phyloP scores from a whole-genome alignment of 35 echinoderm and acorn worm genomes.

The Apostichopus parvimensis region DNA sequence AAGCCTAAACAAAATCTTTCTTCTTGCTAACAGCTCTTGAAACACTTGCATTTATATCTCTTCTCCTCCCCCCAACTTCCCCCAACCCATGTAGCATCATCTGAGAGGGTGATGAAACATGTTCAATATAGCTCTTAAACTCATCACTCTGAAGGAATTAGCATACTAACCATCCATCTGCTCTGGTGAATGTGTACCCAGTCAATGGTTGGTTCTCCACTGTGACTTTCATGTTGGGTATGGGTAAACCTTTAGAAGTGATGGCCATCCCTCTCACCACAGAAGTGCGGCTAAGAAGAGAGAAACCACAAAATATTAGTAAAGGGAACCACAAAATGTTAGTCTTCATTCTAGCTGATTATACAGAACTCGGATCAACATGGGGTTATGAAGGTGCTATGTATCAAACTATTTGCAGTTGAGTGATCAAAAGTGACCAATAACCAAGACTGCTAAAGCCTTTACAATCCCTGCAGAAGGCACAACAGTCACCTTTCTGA shows the following conservation, averaged over 20 bases:
- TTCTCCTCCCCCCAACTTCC: not conserved
- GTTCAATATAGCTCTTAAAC: no score
- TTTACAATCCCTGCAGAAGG: no score
- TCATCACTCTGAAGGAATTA: not conserved
- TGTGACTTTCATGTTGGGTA: conserved; percentile 70
- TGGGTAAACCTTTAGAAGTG: conserved; percentile 66
- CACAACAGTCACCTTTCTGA: no score
- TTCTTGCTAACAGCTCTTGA: no score
- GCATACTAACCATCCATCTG: conserved; percentile 88
- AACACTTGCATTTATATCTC: not conserved
- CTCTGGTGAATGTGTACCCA: conserved; percentile 81
- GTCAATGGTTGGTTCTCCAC: conserved; percentile 37
- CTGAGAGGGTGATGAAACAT: no score
- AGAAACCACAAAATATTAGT: not conserved
- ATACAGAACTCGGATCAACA: no score
- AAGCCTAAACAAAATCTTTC: no score
- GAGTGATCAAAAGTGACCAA: no score
- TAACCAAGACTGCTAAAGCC: no score
- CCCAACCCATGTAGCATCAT: not conserved
- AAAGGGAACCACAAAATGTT: not conserved
- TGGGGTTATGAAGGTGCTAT: no score
- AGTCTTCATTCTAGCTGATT: no score
- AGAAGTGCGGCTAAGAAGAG: conserved; percentile 62
- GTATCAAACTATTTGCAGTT: no score
- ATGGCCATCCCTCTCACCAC: conserved; percentile 77